Conservation (phyloP, 2,113 vertebrate genomes). For the Crotalus horridus region DNA sequence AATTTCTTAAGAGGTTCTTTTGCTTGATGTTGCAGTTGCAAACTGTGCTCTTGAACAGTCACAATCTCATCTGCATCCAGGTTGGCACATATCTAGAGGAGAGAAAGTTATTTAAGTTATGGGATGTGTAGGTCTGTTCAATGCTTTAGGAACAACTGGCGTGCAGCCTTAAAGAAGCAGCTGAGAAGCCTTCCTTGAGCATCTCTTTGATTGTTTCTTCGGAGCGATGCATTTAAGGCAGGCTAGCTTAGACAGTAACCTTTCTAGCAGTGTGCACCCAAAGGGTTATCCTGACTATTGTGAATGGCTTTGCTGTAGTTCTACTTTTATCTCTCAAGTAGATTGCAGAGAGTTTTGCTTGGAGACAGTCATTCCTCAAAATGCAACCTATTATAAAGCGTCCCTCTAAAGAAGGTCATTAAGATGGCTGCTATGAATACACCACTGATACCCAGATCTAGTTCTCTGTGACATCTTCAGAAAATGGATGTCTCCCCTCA, state of each 20-base stretch:
- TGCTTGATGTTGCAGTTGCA: slow-evolving; percentile 64
- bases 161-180: neutral
- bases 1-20: slow-evolving; percentile 81
- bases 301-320: too few species aligned
- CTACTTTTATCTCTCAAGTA: too few species aligned
- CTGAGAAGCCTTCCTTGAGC: neutral
- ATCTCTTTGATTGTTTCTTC: neutral
- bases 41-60: slow-evolving; percentile 70
- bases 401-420: too few species aligned
- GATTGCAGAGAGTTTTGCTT: too few species aligned
- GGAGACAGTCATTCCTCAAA: too few species aligned
- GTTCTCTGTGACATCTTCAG: too few species aligned
- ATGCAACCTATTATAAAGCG: too few species aligned
- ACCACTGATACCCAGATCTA: too few species aligned
- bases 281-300: too few species aligned
- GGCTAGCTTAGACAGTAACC: neutral
- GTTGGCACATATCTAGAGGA: slow-evolving; percentile 89
- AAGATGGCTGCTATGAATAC: too few species aligned
- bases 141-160: neutral
- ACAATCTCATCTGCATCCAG: slow-evolving; percentile 88
- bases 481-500: too few species aligned
- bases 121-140: neutral
- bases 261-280: too few species aligned
- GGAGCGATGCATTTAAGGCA: neutral
- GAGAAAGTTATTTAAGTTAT: slow-evolving; percentile 27